These are phyloP conservation scores for Trigoniulus corallinus DNA, from an alignment of 1,140 invertebrate species.

Conservation along the genomic window DNA sequence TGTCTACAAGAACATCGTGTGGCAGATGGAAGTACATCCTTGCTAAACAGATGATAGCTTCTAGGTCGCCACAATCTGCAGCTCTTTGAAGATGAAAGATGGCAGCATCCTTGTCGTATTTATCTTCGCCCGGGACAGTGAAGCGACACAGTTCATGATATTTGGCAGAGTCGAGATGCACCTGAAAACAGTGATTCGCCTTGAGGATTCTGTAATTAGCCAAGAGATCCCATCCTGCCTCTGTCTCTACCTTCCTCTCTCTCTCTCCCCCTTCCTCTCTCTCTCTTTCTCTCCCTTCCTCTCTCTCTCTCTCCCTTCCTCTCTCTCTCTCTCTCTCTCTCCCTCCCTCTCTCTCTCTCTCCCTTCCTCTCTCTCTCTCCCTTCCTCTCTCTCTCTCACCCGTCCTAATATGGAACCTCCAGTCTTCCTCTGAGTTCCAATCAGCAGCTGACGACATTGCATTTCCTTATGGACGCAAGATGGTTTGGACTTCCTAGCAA, in stretches of 20 bases:
- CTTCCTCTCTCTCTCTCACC: conserved; percentile 16
- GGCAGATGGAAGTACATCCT: conserved; percentile 31
- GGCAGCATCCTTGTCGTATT: conserved; percentile 33
- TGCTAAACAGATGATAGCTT: conserved; percentile 34
- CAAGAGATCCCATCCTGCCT: no score
- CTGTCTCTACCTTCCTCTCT: no score
- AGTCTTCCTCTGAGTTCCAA: conserved; percentile 15
- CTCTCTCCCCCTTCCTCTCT: no score
- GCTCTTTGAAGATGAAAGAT: conserved; percentile 37
- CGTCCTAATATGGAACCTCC: conserved; percentile 29
- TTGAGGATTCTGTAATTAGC: no score
- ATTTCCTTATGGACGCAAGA: conserved; percentile 31
- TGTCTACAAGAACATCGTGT: conserved; percentile 31
- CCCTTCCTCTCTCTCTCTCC: no score
- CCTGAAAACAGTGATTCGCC: no score
- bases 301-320: no score
- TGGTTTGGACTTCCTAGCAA: conserved; percentile 21
- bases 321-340: no score
- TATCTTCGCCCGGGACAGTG: conserved; percentile 16
- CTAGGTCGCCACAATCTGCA: conserved; percentile 33
- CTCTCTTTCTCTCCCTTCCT: no score
- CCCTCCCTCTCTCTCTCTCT: no score
- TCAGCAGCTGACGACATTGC: conserved; percentile 22
- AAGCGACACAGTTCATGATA: conserved; percentile 40
- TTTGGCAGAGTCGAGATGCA: conserved; percentile 38